Conservation (phyloP, 2,888 invertebrate genomes). For the Limulus polyphemus region DNA sequence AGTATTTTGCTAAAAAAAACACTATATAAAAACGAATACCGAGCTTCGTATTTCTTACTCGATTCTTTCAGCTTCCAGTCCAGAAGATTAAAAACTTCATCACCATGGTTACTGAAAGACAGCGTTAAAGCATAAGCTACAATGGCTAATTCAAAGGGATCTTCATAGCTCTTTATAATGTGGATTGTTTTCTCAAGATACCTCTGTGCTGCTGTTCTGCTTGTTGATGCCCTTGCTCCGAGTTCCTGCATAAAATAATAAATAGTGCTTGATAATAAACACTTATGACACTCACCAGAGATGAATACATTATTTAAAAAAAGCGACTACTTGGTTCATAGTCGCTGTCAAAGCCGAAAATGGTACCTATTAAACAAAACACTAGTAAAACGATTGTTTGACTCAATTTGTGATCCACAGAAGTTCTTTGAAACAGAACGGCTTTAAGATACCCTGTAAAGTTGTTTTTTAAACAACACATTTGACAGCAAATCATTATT, state of each 20-base stretch:
- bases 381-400: too few relatives aligned
- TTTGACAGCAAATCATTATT: too few relatives aligned
- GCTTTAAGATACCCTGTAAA: too few relatives aligned
- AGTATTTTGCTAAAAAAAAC: too few relatives aligned
- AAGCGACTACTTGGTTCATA: too few relatives aligned
- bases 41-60: slow-evolving; percentile 38
- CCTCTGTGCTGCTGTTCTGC: slow-evolving; percentile 57
- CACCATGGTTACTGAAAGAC: slow-evolving; percentile 70
- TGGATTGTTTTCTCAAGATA: slow-evolving; percentile 75
- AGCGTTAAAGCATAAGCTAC: slow-evolving; percentile 75
- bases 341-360: too few relatives aligned
- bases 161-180: slow-evolving; percentile 53
- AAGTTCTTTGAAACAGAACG: too few relatives aligned
- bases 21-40: too few relatives aligned
- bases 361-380: too few relatives aligned
- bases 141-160: slow-evolving; percentile 73
- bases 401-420: too few relatives aligned
- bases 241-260: slow-evolving; percentile 35
- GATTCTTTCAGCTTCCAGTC: slow-evolving; percentile 52
- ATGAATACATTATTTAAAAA: not conserved
- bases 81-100: slow-evolving; percentile 64
- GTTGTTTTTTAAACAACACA: too few relatives aligned
- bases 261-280: not conserved
- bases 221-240: slow-evolving; percentile 59
- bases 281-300: too few relatives aligned